Base-by-base conservation (phyloP, 2,888 invertebrate genomes). In the Limnephilus marmoratus region DNA sequence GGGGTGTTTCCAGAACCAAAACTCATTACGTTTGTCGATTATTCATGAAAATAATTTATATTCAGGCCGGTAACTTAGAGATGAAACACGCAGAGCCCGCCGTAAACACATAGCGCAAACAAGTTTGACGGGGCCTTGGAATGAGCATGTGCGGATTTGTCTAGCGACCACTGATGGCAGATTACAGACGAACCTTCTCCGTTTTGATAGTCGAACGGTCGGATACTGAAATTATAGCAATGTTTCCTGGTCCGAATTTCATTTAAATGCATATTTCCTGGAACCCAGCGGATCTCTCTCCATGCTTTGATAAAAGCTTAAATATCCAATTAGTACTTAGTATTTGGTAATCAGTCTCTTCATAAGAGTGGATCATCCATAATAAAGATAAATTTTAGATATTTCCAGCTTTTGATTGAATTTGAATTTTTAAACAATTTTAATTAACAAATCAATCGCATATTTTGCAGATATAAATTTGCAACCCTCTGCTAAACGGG, bases 21-120 rank as follows among this genome's bases (percentile, higher is more conserved):
- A 93, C 94, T 94, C 94, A 94, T 94, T 94, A 94, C 94, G 94
- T 94, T 94, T 94, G 94, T 94, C 94, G 94, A 94, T 94, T 94
- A 94, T 94, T 94, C 94, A 94, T 94, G 94, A 94, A 94, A 94
- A 93, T 93, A 93, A 94, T 94, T 94, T 94, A 94, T 94, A 94
- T 94, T 94, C 94, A 93, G 93, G 92, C 94, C 93, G 93, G 93
- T 93, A 92, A 93, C 93, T 93, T 93, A 91, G 93, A 93, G 93
- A 93, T 93, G 93, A 92, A 93, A 93, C 93, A 93, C 91, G 93
- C 89, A 91, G 92, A 82, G 91, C 90, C 91, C 82, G 90, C 91
- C 90, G 86, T 45, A 90, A 91, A 93, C 91, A 68, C 68, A 92
- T 91, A 91, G 91, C 92, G 93, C 92, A 93, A 93, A 93, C 92